Percentiles rank a stretch among this genome's conserved stretches.
These are phyloP conservation scores for Trichosurus vulpecula DNA, from an alignment of 2,797 vertebrate genomes.

Conservation along the genomic window DNA sequence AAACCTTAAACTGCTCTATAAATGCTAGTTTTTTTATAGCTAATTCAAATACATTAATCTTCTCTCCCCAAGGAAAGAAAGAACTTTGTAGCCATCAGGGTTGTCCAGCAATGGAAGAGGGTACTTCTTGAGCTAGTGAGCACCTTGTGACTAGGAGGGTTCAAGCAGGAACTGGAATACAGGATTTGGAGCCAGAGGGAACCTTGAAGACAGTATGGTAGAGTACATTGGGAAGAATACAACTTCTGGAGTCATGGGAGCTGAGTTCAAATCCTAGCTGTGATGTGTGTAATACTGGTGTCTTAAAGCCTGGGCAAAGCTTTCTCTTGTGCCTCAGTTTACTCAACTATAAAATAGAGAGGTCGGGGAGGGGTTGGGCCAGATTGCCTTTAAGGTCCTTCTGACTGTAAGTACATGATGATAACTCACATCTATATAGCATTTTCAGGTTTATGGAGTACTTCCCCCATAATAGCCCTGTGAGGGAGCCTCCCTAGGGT, in stretches of 20 bases:
- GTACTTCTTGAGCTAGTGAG: background rate
- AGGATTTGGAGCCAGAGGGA: background rate
- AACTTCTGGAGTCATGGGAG: background rate
- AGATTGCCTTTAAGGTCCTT: background rate
- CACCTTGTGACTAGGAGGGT: background rate
- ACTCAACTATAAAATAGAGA: background rate
- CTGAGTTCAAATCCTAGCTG: background rate
- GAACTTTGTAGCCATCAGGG: background rate
- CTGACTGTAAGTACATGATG: background rate
- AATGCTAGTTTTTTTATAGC: background rate
- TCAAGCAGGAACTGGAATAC: background rate
- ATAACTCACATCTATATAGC: background rate
- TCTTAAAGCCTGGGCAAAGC: background rate
- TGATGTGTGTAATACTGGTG: background rate
- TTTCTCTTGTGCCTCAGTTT: background rate
- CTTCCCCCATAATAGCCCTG: background rate
- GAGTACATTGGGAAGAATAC: background rate
- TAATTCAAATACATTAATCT: background rate
- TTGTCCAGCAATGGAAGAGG: background rate
- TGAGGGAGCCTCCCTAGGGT: background rate
- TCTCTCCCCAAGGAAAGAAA: background rate
- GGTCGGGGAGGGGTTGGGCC: background rate
- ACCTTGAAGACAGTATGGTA: background rate
- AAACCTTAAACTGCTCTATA: background rate
- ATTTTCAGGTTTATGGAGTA: background rate